Evolutionary conservation across 2,797 vertebrate genomes (phyloP).

Genomic region (Delichon dasypus): DNA sequence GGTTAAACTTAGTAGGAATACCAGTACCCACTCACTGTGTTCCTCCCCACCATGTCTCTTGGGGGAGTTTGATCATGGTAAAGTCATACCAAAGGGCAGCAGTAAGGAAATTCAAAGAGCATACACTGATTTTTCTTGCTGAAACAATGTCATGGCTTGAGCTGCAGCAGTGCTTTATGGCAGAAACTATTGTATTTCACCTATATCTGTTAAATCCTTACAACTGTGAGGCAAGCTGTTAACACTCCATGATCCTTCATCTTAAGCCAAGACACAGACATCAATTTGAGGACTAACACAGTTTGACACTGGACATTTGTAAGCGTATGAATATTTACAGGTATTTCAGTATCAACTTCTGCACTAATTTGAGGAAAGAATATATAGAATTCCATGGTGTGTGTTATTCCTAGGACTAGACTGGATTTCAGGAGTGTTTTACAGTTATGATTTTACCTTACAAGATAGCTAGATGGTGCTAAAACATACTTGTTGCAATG

Average conservation of each 20-base stretch:
- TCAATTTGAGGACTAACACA: neutral
- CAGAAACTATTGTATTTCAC: neutral
- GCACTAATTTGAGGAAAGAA: neutral
- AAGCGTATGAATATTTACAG: neutral
- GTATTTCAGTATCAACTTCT: neutral
- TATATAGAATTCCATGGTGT: rapidly evolving
- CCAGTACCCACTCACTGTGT: rapidly evolving
- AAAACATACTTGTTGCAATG: slow-evolving; percentile 31
- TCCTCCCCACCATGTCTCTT: neutral
- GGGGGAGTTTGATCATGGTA: neutral
- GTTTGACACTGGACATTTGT: neutral
- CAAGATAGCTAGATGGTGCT: slow-evolving; percentile 63
- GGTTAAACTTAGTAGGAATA: neutral
- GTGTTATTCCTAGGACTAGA: neutral
- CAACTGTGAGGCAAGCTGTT: neutral
- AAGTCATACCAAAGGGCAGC: neutral
- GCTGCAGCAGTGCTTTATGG: neutral
- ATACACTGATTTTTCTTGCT: neutral
- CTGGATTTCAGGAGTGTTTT: neutral
- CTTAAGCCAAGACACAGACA: neutral
- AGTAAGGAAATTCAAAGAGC: neutral
- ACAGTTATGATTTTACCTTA: slow-evolving; percentile 1
- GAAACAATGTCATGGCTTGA: neutral
- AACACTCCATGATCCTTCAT: neutral
- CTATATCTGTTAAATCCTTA: neutral